Evolutionary conservation across 2,113 vertebrate genomes (phyloP).

Genomic region (Ictalurus punctatus): DNA sequence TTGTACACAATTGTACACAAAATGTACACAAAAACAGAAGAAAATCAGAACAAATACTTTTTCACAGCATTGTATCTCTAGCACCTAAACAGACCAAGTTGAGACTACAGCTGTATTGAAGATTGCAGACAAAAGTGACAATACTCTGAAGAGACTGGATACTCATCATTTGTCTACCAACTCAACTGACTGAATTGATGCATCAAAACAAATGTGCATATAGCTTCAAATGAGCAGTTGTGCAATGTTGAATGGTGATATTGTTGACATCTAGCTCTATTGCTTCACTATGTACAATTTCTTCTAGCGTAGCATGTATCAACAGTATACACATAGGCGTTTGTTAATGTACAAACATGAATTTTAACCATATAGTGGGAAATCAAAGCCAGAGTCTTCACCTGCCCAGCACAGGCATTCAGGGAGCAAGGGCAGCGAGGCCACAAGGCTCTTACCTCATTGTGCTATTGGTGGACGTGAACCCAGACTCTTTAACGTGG

Average conservation of each 20-base stretch:
- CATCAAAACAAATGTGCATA: not conserved
- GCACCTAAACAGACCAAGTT: not conserved
- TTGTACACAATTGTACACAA: no score
- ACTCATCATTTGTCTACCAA: not conserved
- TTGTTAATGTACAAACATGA: not conserved
- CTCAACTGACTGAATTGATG: not conserved
- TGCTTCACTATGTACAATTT: not conserved
- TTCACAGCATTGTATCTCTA: not conserved
- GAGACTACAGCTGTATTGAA: not conserved
- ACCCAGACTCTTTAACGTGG: conserved; percentile 15
- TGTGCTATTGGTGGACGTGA: conserved; percentile 15
- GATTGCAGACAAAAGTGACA: conserved; percentile 2
- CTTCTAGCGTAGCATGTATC: not conserved
- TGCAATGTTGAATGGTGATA: not conserved
- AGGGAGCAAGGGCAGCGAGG: conserved; percentile 29
- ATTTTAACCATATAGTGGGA: not conserved
- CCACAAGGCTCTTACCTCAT: not conserved
- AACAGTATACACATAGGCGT: not conserved
- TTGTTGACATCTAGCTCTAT: not conserved
- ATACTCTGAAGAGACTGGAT: not conserved
- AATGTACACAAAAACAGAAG: no score
- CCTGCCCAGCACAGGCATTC: conserved; percentile 26
- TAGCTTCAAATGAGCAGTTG: not conserved
- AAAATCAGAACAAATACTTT: no score
- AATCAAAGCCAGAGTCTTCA: conserved; percentile 7